phyloP scores from a whole-genome alignment of 1,140 invertebrate species.

The Apis cerana region DNA sequence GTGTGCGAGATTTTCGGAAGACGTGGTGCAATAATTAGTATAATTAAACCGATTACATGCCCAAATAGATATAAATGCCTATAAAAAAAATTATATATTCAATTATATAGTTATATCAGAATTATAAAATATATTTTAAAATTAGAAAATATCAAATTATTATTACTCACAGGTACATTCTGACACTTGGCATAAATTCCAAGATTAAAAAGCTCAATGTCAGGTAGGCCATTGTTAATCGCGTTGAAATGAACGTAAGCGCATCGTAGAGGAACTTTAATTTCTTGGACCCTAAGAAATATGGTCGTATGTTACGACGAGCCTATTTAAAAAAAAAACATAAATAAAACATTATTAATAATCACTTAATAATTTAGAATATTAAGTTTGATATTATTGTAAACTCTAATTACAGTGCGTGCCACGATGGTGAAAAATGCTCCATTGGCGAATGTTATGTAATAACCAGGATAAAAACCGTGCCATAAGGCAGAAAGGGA shows the following conservation, averaged over 20 bases:
- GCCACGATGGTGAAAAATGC: slow-evolving; percentile 93
- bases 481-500: slow-evolving; percentile 97
- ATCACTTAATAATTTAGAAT: background rate
- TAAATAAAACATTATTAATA: background rate
- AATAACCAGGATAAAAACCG: slow-evolving; percentile 98
- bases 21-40: slow-evolving; percentile 81
- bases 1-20: slow-evolving; percentile 55
- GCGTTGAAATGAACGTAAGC: slow-evolving; percentile 89
- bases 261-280: slow-evolving; percentile 89
- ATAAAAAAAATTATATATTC: slow-evolving; percentile 49
- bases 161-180: slow-evolving; percentile 85
- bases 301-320: slow-evolving; percentile 87
- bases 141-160: background rate
- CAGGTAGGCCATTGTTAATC: slow-evolving; percentile 91
- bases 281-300: slow-evolving; percentile 86
- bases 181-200: slow-evolving; percentile 87
- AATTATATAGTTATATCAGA: background rate
- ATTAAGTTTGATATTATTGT: background rate
- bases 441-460: slow-evolving; percentile 94
- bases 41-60: slow-evolving; percentile 82
- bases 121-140: background rate
- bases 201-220: slow-evolving; percentile 95
- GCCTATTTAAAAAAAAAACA: slow-evolving; percentile 78
- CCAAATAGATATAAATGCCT: slow-evolving; percentile 83
- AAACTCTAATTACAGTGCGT: slow-evolving; percentile 84